Percentiles rank a stretch among this genome's conserved stretches.
phyloP scores from a whole-genome alignment of 2,113 vertebrate species.

The Neopipo cinnamomea region DNA sequence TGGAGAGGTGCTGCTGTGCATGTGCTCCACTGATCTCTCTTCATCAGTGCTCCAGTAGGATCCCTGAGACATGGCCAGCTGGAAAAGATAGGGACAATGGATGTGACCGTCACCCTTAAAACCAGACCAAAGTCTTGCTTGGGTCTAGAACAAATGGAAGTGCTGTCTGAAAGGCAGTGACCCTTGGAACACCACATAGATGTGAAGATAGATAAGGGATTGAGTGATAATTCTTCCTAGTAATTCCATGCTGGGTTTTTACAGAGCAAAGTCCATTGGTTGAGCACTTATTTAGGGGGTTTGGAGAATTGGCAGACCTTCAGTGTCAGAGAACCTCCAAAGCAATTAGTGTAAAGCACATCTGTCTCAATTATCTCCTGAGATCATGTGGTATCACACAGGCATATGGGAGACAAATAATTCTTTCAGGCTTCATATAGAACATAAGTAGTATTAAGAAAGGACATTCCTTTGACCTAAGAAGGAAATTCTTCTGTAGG shows the following conservation, averaged over 20 bases:
- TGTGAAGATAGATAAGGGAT: background rate
- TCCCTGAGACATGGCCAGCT: background rate
- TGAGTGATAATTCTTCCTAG: background rate
- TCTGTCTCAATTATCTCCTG: slow-evolving; percentile 24
- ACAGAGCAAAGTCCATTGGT: background rate
- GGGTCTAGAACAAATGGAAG: background rate
- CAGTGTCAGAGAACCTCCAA: slow-evolving; percentile 28
- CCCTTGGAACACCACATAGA: background rate
- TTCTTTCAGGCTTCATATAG: background rate
- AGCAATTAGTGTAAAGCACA: slow-evolving; percentile 42
- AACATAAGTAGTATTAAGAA: background rate
- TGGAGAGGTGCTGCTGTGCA: background rate
- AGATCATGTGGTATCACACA: background rate
- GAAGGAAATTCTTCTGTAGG: background rate
- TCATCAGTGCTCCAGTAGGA: background rate
- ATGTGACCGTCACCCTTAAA: background rate
- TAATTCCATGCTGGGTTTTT: background rate
- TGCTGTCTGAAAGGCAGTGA: background rate
- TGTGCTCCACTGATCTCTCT: background rate
- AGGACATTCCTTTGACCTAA: background rate
- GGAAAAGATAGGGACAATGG: background rate
- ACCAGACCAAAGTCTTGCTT: background rate
- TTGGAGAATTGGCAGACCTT: slow-evolving; percentile 21
- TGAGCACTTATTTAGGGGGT: slow-evolving; percentile 4
- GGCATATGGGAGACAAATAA: background rate